Base-by-base conservation (phyloP, 2,797 vertebrate genomes). In the Hippopotamyrus pictus region DNA sequence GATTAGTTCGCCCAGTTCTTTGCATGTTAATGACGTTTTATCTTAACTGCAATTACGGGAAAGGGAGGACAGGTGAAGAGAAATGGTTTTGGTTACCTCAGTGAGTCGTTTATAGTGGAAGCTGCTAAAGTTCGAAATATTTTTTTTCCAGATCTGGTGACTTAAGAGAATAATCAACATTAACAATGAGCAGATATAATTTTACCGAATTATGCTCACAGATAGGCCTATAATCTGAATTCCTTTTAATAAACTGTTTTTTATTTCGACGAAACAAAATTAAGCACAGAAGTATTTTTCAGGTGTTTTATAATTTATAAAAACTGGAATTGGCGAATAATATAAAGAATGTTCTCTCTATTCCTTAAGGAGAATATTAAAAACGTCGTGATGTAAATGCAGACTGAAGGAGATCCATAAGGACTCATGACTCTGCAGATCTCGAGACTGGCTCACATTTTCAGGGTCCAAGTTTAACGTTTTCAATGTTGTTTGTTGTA, bases 21-120 rank as follows among this genome's bases (percentile, higher is more conserved):
- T 50, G 82, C 82, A 85, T 85, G 82, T 50, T 48, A 85, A 85
- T 85, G 82, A 51, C 82, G 46, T 85, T 85, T 85, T 85, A 85
- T 51, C 82, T 85, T 12, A 85, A 85, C 46, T 29, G 5, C 44
- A 48, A 51, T 85, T 51, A 29, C 46, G 46, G 22, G 46, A 85
- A 85, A 85, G n/a, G 44, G 44, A 12, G 46, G 22, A 85, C 82
- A 85, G 82, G 44, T 25, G 48, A 50, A 48, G 8, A 5, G n/a
- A 29, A 85, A 51, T 50, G 4, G n/a, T 25, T 22, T 29, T 29
- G 82, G 82, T 51, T 85, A 50, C 11, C 46, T 84, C n/a, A 12
- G 3, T 84, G 22, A 84, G 79, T 50, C 41, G 5, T 50, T 84
- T 84, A 48, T n/a, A 5, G 41, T 84, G 41, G 6, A 83, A 85